A percentile compares a stretch with the other conserved stretches of the same genome.
These are phyloP conservation scores for Paraescarpia echinospica DNA, from an alignment of 1,140 invertebrate species.

Conservation along the genomic window DNA sequence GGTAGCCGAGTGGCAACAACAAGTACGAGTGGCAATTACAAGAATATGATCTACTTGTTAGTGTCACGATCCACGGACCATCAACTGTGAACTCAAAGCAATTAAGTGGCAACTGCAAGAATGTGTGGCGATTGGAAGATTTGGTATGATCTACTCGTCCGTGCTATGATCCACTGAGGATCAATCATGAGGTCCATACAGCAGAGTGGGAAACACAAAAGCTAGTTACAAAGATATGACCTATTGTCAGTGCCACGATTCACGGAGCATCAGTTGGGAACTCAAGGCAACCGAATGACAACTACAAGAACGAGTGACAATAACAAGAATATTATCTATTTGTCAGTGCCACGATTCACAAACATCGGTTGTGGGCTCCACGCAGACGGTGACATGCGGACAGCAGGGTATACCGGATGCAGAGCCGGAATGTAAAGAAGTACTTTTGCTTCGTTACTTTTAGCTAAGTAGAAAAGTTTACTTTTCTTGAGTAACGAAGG, in stretches of 20 bases:
- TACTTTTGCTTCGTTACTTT: too few species aligned
- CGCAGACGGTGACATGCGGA: too few species aligned
- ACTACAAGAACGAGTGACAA: background rate
- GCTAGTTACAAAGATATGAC: background rate
- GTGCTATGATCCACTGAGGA: background rate
- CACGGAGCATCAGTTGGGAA: background rate
- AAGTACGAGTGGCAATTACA: background rate
- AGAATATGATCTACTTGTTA: background rate
- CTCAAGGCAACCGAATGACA: background rate
- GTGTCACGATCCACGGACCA: background rate
- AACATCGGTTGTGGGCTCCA: background rate
- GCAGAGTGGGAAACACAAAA: too few species aligned
- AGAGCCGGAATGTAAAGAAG: too few species aligned
- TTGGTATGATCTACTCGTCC: background rate
- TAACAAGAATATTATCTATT: background rate
- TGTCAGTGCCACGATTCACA: background rate
- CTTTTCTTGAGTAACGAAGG: too few species aligned
- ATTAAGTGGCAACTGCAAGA: background rate
- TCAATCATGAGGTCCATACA: background rate
- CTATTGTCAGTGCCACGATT: background rate
- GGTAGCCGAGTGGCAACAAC: background rate
- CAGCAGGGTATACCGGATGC: too few species aligned
- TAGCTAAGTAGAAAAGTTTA: too few species aligned
- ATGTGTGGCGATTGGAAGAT: too few species aligned
- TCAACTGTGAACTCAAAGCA: background rate